phyloP scores from a whole-genome alignment of 2,113 vertebrate genomes.

The Seriola quinqueradiata region DNA sequence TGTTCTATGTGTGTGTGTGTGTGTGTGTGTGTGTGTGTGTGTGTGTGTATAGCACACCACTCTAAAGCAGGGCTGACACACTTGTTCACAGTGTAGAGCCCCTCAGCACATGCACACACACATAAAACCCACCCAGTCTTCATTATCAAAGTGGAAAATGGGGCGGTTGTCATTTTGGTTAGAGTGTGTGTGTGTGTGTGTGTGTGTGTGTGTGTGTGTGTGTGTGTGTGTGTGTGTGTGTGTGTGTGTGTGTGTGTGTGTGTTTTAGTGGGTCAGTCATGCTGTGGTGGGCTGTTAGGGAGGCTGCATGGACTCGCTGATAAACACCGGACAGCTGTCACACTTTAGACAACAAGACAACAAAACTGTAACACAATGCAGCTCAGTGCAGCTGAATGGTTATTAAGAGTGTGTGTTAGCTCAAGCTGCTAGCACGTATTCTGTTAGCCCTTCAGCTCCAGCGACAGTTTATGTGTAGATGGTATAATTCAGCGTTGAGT shows the following conservation, averaged over 20 bases:
- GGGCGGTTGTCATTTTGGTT: constrained; percentile 66
- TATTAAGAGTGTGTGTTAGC: background rate
- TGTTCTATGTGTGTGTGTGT: constrained; percentile 24
- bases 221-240: constrained; percentile 40
- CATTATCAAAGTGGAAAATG: constrained; percentile 75
- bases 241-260: constrained; percentile 27
- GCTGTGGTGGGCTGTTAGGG: constrained; percentile 73
- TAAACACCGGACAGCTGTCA: constrained; percentile 78
- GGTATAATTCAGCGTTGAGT: background rate
- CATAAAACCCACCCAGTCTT: constrained; percentile 54
- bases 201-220: no score
- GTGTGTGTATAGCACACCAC: constrained; percentile 24
- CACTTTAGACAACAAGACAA: constrained; percentile 74
- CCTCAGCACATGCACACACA: constrained; percentile 20
- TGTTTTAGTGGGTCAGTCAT: constrained; percentile 78
- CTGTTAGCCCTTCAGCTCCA: constrained; percentile 1
- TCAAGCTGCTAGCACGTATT: background rate
- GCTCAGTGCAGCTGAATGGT: constrained; percentile 4
- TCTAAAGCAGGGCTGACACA: constrained; percentile 63
- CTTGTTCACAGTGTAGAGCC: constrained; percentile 49
- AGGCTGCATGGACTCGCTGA: constrained; percentile 72
- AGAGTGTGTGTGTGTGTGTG: constrained; percentile 29
- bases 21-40: constrained; percentile 24
- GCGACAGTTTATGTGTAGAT: constrained; percentile 16
- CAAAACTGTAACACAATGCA: constrained; percentile 48